These are phyloP conservation scores for human DNA, from an alignment of 2,113 vertebrate genomes.

Conservation along the genomic window DNA sequence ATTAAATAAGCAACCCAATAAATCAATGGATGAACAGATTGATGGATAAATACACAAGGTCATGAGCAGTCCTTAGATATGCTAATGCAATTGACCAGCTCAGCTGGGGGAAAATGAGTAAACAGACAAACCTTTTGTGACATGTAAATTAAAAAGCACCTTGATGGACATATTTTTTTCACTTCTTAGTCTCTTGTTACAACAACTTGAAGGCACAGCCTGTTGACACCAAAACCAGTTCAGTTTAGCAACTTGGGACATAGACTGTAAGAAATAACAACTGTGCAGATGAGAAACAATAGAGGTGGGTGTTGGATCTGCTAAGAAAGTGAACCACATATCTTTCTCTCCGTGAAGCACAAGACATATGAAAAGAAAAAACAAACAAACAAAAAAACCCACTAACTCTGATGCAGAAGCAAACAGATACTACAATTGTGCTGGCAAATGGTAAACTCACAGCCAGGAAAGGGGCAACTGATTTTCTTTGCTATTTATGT, in stretches of 20 bases:
- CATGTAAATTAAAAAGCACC: neutral
- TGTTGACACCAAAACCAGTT: neutral
- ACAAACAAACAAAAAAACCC: neutral
- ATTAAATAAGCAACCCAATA: neutral
- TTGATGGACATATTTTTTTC: neutral
- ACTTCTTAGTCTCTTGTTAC: neutral
- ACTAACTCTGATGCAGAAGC: neutral
- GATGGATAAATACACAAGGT: neutral
- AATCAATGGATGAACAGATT: neutral
- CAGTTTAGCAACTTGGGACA: neutral
- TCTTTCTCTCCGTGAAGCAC: neutral
- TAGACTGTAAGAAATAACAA: neutral
- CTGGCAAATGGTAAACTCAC: neutral
- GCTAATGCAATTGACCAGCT: neutral
- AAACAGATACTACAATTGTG: neutral
- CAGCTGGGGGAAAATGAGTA: neutral
- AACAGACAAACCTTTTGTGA: neutral
- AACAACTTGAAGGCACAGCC: neutral
- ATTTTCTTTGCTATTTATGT: neutral
- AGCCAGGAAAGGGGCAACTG: neutral
- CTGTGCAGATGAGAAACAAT: neutral
- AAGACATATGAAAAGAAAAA: neutral
- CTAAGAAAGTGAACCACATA: neutral
- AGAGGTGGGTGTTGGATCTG: accelerated
- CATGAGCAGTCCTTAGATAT: no score